phyloP scores from a whole-genome alignment of 2,888 invertebrate genomes.

The Thyatira batis region DNA sequence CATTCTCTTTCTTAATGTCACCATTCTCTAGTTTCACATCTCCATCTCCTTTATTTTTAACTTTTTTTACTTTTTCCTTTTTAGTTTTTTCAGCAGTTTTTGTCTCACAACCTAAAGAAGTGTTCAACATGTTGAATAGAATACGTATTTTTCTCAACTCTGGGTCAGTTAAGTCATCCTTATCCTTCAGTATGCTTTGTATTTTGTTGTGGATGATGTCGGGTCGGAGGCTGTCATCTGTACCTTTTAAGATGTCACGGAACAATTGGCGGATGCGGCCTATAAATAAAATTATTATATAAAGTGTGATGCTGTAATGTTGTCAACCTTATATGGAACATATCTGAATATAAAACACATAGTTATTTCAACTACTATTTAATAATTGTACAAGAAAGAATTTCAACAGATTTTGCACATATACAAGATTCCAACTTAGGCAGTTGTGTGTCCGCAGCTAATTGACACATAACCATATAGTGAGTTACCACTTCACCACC shows the following conservation, averaged over 20 bases:
- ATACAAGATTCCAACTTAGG: too few species aligned
- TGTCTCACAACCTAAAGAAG: conserved; percentile 26
- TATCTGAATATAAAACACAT: too few species aligned
- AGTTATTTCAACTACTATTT: too few species aligned
- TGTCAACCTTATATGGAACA: too few species aligned
- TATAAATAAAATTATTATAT: conserved; percentile 27
- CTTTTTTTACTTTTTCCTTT: conserved; percentile 15
- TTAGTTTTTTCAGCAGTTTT: conserved; percentile 12
- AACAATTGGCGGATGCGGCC: conserved; percentile 65
- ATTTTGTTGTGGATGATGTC: conserved; percentile 65
- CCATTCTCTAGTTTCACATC: conserved; percentile 12
- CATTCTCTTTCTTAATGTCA: conserved; percentile 13
- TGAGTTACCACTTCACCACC: too few species aligned
- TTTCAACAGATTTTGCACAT: too few species aligned
- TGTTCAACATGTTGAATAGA: conserved; percentile 66
- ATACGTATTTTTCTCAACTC: conserved; percentile 65
- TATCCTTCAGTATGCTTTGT: conserved; percentile 47
- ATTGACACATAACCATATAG: too few species aligned
- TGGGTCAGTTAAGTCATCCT: conserved; percentile 44
- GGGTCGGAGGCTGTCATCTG: conserved; percentile 48
- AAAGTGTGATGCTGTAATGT: background rate
- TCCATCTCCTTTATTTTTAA: background rate
- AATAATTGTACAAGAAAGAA: too few species aligned
- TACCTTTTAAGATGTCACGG: conserved; percentile 54
- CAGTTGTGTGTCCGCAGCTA: too few species aligned